These are phyloP conservation scores for Theocolax elegans DNA, from an alignment of 1,140 invertebrate species.

Conservation along the genomic window DNA sequence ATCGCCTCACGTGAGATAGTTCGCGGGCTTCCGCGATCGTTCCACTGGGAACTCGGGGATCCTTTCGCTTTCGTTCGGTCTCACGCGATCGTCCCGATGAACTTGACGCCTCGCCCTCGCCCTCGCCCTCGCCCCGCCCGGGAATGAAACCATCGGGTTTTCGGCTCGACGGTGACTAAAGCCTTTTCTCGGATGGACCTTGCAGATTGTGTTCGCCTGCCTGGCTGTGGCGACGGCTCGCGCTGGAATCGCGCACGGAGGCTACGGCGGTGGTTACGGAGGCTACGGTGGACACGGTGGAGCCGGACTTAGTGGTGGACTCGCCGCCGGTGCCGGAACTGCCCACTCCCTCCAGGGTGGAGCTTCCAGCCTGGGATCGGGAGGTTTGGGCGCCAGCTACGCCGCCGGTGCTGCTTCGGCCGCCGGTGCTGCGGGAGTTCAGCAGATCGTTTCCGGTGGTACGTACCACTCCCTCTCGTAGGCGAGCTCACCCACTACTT, in stretches of 20 bases:
- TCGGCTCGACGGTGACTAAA: no score
- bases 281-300: constrained; percentile 53
- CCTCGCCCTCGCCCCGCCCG: no score
- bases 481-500: not conserved
- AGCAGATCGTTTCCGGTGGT: constrained; percentile 67
- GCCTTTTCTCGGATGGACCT: not conserved
- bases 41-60: not conserved
- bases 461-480: constrained; percentile 44
- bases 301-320: constrained; percentile 64
- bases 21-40: not conserved
- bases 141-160: no score
- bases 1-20: not conserved
- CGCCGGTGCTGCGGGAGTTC: constrained; percentile 65
- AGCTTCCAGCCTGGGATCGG: constrained; percentile 66
- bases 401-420: constrained; percentile 65
- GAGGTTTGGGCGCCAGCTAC: constrained; percentile 65
- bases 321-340: constrained; percentile 64
- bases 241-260: constrained; percentile 63
- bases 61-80: not conserved
- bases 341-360: constrained; percentile 65
- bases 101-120: no score
- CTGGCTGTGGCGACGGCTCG: constrained; percentile 65
- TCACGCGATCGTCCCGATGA: not conserved
- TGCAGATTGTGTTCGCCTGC: constrained; percentile 66
- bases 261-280: constrained; percentile 56